Base-by-base conservation (phyloP, 2,888 invertebrate species). In the Limnephilus rhombicus region DNA sequence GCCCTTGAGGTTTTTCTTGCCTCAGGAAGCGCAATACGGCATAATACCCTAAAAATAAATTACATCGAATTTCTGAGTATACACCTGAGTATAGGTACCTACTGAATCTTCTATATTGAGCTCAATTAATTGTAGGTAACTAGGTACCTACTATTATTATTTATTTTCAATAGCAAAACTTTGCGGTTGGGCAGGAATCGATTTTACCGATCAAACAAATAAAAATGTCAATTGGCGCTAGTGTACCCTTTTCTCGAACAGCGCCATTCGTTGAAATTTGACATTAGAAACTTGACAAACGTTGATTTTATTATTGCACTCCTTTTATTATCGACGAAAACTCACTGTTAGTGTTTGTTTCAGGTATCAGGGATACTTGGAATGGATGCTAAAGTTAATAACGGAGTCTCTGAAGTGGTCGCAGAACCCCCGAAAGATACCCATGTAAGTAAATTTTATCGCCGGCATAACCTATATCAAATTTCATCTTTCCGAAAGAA, bases 231-330 rank as follows among this genome's bases (percentile, higher is more conserved):
- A 24, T 81, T 91, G 91, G 91, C 91, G 91, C 91, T 91, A 89
- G 91, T 86, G 68, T 81, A 13, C 89, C 83, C 88, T 45, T 37
- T 88, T n/a, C 80, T 86, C 87, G 85, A 85, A 31, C 90, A 91
- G 92, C 92, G 92, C 91, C 89, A 91, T 92, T 92, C 68, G 92
- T 92, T 89, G 85, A 92, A 85, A 86, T 91, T 91, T 92, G 92
- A 91, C 92, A 92, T 49, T 90, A 89, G 89, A 45, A 24, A 34
- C 41, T 91, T 68, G 68, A 89, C 41, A 83, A 89, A 88, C 91
- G 89, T 53, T 49, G 83, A 68, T 68, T 91, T 83, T 88, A 88
- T 91, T 86, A 80, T 91, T 91, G 53, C 13, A 81, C 37, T 91
- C 68, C 68, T 53, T 80, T 91, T 87, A 45, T 49, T 87, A 81